Evolutionary conservation across 2,888 invertebrate species (phyloP), one percentile per base, ranked within the genome.

Genomic region (Eristalis intricaria): DNA sequence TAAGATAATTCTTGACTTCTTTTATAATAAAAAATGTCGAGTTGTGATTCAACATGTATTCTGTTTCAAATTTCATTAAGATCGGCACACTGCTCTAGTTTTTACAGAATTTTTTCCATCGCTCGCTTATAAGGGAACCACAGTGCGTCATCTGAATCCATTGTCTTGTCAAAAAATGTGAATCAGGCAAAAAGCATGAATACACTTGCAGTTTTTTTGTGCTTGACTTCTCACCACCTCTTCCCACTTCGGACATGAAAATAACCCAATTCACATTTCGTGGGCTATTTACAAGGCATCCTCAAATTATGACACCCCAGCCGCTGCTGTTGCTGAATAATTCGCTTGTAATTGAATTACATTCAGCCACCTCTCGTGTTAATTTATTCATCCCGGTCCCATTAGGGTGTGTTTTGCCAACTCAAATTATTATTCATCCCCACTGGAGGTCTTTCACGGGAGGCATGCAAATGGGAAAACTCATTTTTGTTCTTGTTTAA

Each of bases 361-460:
- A 69, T 50, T 11, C 50, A 69, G 50, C 60, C 77, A 61, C 43
- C 32, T 69, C 69, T 22, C 35, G 61, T 26, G 50, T 50, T 77
- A 77, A 77, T 77, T 77, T 77, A 77, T 77, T 77, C 77, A 69
- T 50, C 69, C 63, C 69, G 63, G 43, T 50, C 61, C 61, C 63
- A 77, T 69, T 77, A 60, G 26, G 26, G 13, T 38, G 11, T 38
- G 40, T 66, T 63, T 63, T 19, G 19, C 23, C 35, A 61, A 22
- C 66, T 22, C 58, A 61, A 68, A 43, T 66, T 76, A 77, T 77
- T 77, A 66, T 50, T 69, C 69, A 77, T 15, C 40, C 43, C 40
- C 32, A 0, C 2, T 43, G 4, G 60, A 29, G 40, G 60, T 61
- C 26, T 26, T 26, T 60, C 23, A 23, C 13, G 15, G 26, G 2